Base-by-base conservation (phyloP, 2,888 invertebrate species). In the Folsomia candida region DNA sequence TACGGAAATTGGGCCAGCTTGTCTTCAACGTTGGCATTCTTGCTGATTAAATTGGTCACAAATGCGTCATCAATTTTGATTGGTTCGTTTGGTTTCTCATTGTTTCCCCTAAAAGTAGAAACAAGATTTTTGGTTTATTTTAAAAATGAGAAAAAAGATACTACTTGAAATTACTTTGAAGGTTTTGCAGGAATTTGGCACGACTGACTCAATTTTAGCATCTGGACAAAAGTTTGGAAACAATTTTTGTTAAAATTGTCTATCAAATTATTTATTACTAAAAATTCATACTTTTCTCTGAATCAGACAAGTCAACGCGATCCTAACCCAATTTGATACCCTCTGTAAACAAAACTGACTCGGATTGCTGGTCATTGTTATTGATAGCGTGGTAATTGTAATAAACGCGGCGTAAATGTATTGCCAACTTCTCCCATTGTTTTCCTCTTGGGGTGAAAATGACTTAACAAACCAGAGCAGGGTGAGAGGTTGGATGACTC, bases 211-310 rank as follows among this genome's bases (percentile, higher is more conserved):
- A n/a, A n/a, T n/a, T n/a, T n/a, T n/a, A n/a, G n/a, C n/a, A n/a
- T n/a, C n/a, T n/a, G n/a, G n/a, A n/a, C n/a, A n/a, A n/a, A n/a
- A n/a, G n/a, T n/a, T n/a, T n/a, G n/a, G n/a, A n/a, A n/a, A n/a
- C n/a, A n/a, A n/a, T n/a, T n/a, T n/a, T n/a, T n/a, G n/a, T n/a
- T n/a, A n/a, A n/a, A n/a, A n/a, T n/a, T n/a, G n/a, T n/a, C n/a
- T n/a, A n/a, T n/a, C n/a, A n/a, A n/a, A n/a, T n/a, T n/a, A n/a
- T n/a, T n/a, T n/a, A n/a, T n/a, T n/a, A n/a, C n/a, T n/a, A n/a
- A n/a, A n/a, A n/a, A n/a, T n/a, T n/a, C n/a, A 60, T 37, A 72
- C 73, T 61, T 72, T 72, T 29, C 72, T 27, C 26, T 67, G 67
- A 51, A 72, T 58, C 1, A 72, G 54, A 0, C 67, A 70, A 14